Evolutionary conservation across 2,797 vertebrate species (phyloP), one percentile per base, ranked within the genome.

Genomic region (Danio aesculapii): DNA sequence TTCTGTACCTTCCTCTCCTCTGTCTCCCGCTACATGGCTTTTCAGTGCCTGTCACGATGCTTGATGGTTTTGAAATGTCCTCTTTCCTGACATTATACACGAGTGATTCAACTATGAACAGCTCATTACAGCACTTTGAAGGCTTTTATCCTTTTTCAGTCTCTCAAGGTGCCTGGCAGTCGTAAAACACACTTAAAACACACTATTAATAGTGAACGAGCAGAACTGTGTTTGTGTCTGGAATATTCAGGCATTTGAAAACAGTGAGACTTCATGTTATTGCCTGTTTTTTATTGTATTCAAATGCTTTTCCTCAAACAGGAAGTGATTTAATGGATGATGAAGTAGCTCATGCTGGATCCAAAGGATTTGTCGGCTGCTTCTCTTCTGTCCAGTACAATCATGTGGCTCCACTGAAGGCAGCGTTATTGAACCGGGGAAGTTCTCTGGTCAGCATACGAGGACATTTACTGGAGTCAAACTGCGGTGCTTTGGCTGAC

Each of bases 311-410:
- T 75, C 53, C 30, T 7, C 46, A 68, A 73, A 57, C 90, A 97
- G 96, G 94, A 44, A 89, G 75, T 79, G 86, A 89, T 49, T 76
- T 85, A 0, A 75, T 95, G 77, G 94, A 96, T 79, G 85, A 92
- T 16, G 95, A 96, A 75, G 90, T 96, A 44, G 88, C 91, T 64
- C 92, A 90, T 72, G 95, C 94, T 0, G 96, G 95, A n/a, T 81
- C 83, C 5, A 81, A 91, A 17, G 96, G 96, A 52, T 97, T 97
- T 82, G 77, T 91, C 17, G 96, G 96, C 44, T 97, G 96, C 85
- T 89, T 97, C 71, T 95, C 96, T 17, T 95, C 96, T 9, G 95
- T 97, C 6, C 96, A 95, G 77, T 97, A 96, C 87, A 97, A 97
- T 83, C 93, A 96, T 8, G 55, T 96, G 5, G 92, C 95, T 19